Evolutionary conservation across 2,888 invertebrate genomes (phyloP).

Genomic region (Drosophila niveifrons): DNA sequence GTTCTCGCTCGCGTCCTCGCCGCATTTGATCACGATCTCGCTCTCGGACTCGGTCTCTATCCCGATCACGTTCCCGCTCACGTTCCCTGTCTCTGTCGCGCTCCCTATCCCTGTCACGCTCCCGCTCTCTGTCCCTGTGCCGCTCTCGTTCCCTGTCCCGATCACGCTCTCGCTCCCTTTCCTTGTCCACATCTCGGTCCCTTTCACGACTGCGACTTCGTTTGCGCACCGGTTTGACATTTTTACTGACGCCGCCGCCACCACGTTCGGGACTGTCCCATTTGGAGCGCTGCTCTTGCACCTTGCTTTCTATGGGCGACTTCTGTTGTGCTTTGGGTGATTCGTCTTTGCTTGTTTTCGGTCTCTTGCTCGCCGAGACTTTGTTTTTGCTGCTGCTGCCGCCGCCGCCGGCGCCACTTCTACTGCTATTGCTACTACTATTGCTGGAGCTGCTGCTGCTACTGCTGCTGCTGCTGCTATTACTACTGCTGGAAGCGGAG

Average conservation of each 20-base stretch:
- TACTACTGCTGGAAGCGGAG: slow-evolving; percentile 40
- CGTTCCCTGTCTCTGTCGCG: slow-evolving; percentile 51
- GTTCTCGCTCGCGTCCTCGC: slow-evolving; percentile 8
- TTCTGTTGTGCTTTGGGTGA: slow-evolving; percentile 3
- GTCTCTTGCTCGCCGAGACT: slow-evolving; percentile 9
- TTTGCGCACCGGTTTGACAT: slow-evolving; percentile 29
- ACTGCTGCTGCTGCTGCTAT: slow-evolving; percentile 18
- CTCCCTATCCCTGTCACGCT: slow-evolving; percentile 31
- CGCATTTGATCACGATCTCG: not conserved
- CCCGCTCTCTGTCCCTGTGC: slow-evolving; percentile 32
- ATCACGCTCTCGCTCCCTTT: slow-evolving; percentile 40
- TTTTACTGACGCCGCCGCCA: slow-evolving; percentile 23
- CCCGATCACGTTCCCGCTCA: slow-evolving; percentile 32
- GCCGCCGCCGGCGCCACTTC: slow-evolving; percentile 13
- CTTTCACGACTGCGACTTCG: slow-evolving; percentile 37
- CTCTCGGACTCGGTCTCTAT: slow-evolving; percentile 29
- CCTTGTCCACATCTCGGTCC: slow-evolving; percentile 39
- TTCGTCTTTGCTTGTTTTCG: slow-evolving; percentile 6
- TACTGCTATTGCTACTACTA: slow-evolving; percentile 21
- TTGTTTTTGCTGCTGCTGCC: slow-evolving; percentile 38
- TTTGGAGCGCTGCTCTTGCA: slow-evolving; percentile 73
- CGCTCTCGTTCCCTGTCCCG: slow-evolving; percentile 41
- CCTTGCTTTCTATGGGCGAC: slow-evolving; percentile 22
- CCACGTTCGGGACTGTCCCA: slow-evolving; percentile 79
- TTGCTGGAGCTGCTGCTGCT: slow-evolving; percentile 11